phyloP scores from a whole-genome alignment of 2,113 vertebrate genomes.

The Paracanthobrama guichenoti region DNA sequence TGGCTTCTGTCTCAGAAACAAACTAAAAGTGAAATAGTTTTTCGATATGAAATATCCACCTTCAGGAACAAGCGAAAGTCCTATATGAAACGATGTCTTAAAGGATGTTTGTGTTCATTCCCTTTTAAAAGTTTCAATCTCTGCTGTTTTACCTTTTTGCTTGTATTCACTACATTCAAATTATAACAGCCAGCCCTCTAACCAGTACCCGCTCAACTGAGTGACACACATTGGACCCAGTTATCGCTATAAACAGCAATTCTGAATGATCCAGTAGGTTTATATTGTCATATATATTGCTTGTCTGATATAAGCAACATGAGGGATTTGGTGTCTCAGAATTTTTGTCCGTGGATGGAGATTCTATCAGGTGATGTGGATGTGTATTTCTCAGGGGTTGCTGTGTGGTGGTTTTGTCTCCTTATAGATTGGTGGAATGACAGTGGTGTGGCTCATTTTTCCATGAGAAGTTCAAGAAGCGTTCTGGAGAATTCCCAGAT shows the following conservation, averaged over 20 bases:
- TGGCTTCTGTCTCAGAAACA: conserved; percentile 2
- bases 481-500: conserved; percentile 27
- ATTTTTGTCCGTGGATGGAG: conserved; percentile 8
- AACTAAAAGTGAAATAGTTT: background rate
- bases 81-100: background rate
- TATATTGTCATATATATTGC: conserved; percentile 29
- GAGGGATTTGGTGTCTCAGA: conserved; percentile 12
- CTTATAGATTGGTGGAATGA: conserved; percentile 32
- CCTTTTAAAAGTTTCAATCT: background rate
- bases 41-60: background rate
- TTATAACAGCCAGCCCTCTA: background rate
- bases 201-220: background rate
- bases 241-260: conserved; percentile 31
- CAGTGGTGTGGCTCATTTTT: conserved; percentile 23
- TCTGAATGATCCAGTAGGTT: conserved; percentile 30
- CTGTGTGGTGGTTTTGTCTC: background rate
- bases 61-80: background rate
- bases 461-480: conserved; percentile 26
- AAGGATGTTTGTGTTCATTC: background rate
- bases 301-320: conserved; percentile 37
- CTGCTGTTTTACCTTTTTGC: background rate
- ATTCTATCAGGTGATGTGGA: conserved; percentile 39
- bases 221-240: background rate
- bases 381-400: conserved; percentile 24
- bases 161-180: conserved; percentile 3